Conservation (phyloP, 2,797 vertebrate genomes). For the Arnoldichthys spilopterus region DNA sequence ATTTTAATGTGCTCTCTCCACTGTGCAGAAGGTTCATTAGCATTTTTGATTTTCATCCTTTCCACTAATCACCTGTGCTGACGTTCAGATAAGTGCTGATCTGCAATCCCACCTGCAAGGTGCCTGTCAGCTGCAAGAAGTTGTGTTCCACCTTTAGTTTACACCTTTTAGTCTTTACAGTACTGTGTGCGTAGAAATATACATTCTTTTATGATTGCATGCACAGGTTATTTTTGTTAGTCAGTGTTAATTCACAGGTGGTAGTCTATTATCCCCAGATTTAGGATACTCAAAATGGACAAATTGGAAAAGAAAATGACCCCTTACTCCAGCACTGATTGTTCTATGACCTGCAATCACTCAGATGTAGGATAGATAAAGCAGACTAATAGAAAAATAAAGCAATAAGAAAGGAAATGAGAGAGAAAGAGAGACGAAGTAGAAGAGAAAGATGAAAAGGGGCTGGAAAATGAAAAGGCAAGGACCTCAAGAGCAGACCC, state of each 20-base stretch:
- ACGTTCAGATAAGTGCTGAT: constrained; percentile 50
- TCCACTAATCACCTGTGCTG: constrained; percentile 46
- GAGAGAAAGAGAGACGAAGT: neutral
- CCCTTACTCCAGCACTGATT: neutral
- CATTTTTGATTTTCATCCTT: constrained; percentile 54
- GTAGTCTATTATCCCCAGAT: neutral
- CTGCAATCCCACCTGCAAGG: constrained; percentile 50
- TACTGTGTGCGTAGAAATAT: neutral
- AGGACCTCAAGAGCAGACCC: constrained; percentile 26
- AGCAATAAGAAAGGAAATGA: neutral
- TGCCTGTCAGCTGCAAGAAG: constrained; percentile 32
- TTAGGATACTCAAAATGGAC: neutral
- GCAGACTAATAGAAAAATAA: neutral
- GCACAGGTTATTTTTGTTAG: neutral
- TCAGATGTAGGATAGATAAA: neutral
- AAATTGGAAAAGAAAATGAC: neutral
- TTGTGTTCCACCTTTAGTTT: neutral
- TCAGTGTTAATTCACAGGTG: neutral
- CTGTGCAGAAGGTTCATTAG: constrained; percentile 44
- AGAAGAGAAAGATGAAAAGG: constrained; percentile 10
- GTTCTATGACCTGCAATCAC: neutral
- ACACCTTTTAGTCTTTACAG: neutral
- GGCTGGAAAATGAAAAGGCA: constrained; percentile 8
- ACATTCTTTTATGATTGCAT: neutral
- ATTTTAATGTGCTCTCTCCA: constrained; percentile 46